Percentiles rank a stretch among this genome's conserved stretches.
phyloP scores from a whole-genome alignment of 2,888 invertebrate species.

The Drosophila silvestris region DNA sequence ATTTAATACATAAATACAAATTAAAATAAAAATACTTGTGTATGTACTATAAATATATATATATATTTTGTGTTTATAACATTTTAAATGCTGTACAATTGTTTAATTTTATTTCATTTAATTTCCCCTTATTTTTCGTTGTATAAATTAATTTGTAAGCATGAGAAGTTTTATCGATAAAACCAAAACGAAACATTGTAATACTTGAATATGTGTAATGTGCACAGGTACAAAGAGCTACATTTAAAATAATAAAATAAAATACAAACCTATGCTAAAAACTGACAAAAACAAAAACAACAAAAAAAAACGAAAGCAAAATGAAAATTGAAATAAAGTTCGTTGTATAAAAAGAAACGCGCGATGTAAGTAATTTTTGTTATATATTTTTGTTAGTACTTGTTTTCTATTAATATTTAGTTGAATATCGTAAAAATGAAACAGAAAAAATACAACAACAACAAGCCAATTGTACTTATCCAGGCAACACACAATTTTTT shows the following conservation, averaged over 20 bases:
- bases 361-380: slow-evolving; percentile 77
- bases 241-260: slow-evolving; percentile 50
- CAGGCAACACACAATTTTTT: slow-evolving; percentile 37
- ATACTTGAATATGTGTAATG: slow-evolving; percentile 62
- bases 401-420: slow-evolving; percentile 81
- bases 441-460: slow-evolving; percentile 33
- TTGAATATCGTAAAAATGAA: slow-evolving; percentile 54
- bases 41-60: slow-evolving; percentile 28
- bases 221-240: slow-evolving; percentile 75
- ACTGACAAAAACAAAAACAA: slow-evolving; percentile 14
- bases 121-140: slow-evolving; percentile 55
- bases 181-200: slow-evolving; percentile 46
- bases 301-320: slow-evolving; percentile 16
- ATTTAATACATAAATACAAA: slow-evolving; percentile 18
- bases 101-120: slow-evolving; percentile 54
- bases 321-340: slow-evolving; percentile 48
- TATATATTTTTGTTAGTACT: slow-evolving; percentile 82
- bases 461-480: slow-evolving; percentile 78
- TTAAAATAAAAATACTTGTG: slow-evolving; percentile 24
- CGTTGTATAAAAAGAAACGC: slow-evolving; percentile 49
- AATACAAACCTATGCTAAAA: slow-evolving; percentile 37
- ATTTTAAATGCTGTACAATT: slow-evolving; percentile 34
- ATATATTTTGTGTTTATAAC: slow-evolving; percentile 40
- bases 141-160: slow-evolving; percentile 73
- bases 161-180: slow-evolving; percentile 42